Percentiles rank a stretch among this genome's conserved stretches.
Evolutionary conservation across 2,797 vertebrate species (phyloP).

Genomic region (Fistularia commersonii): DNA sequence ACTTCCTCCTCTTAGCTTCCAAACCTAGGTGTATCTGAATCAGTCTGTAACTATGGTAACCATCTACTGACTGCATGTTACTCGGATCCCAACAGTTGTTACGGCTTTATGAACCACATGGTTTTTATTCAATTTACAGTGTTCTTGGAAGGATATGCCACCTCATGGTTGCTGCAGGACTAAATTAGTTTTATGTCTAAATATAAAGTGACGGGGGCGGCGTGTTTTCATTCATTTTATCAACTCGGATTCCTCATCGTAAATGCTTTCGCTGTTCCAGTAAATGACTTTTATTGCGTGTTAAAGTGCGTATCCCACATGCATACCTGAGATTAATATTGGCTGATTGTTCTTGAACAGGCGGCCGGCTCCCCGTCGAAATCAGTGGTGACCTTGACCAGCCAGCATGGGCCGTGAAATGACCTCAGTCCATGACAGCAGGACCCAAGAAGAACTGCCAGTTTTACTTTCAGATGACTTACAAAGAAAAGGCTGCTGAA

Average conservation of each 20-base stretch:
- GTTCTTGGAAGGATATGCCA: no score
- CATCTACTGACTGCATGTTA: background rate
- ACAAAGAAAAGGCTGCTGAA: no score
- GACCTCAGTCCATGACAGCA: slow-evolving; percentile 18
- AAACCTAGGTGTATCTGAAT: slow-evolving; percentile 7
- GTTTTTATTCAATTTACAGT: no score
- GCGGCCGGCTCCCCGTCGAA: slow-evolving; percentile 74
- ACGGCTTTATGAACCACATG: no score
- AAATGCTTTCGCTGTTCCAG: no score
- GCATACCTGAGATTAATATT: slow-evolving; percentile 58
- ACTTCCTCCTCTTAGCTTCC: slow-evolving; percentile 8
- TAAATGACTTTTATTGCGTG: no score
- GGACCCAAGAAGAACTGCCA: slow-evolving; percentile 8
- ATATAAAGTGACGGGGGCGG: no score
- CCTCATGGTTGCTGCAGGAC: background rate
- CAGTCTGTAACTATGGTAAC: slow-evolving; percentile 36
- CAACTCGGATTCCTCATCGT: no score
- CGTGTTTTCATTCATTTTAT: no score
- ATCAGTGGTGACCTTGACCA: slow-evolving; percentile 67
- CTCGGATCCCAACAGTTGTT: slow-evolving; percentile 2
- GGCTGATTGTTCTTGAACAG: slow-evolving; percentile 76
- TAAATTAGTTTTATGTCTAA: no score
- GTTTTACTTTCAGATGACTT: slow-evolving; percentile 4
- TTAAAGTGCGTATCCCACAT: no score
- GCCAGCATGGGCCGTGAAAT: slow-evolving; percentile 15